These are phyloP conservation scores for Enteromius thamalakanensis DNA, from an alignment of 2,797 vertebrate species.

Conservation along the genomic window DNA sequence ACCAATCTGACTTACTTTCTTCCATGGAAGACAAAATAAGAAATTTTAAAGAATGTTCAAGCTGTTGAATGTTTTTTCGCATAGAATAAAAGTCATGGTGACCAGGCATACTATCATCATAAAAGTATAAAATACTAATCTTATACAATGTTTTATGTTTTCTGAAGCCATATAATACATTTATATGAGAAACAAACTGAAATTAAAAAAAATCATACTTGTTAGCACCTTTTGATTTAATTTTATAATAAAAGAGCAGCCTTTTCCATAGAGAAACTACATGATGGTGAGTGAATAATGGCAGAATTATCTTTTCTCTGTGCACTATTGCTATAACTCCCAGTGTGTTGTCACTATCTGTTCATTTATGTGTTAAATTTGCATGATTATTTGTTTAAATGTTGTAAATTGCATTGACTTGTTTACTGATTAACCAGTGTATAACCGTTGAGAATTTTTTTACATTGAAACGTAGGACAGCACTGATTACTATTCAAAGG, in stretches of 20 bases:
- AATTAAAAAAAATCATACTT: background rate
- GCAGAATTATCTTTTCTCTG: conserved; percentile 24
- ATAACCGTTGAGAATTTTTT: background rate
- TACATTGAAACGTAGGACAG: background rate
- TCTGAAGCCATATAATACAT: background rate
- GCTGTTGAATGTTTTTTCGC: background rate
- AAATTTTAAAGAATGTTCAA: background rate
- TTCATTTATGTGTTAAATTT: conserved; percentile 32
- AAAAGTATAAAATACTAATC: background rate
- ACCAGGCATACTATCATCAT: background rate
- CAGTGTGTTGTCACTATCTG: conserved; percentile 21
- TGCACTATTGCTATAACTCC: conserved; percentile 8
- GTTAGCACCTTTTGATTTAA: background rate
- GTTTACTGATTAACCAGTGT: background rate
- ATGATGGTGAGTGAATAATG: background rate
- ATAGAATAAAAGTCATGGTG: background rate
- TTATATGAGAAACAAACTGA: background rate
- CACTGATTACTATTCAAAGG: background rate
- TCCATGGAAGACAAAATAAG: background rate
- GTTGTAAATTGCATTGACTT: conserved; percentile 16
- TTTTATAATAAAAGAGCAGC: background rate
- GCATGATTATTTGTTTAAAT: conserved; percentile 37
- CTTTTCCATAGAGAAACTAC: background rate
- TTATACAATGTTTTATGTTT: background rate
- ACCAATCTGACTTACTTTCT: background rate